These are phyloP conservation scores for Aradus depressus DNA, from an alignment of 2,888 invertebrate genomes.

Conservation along the genomic window DNA sequence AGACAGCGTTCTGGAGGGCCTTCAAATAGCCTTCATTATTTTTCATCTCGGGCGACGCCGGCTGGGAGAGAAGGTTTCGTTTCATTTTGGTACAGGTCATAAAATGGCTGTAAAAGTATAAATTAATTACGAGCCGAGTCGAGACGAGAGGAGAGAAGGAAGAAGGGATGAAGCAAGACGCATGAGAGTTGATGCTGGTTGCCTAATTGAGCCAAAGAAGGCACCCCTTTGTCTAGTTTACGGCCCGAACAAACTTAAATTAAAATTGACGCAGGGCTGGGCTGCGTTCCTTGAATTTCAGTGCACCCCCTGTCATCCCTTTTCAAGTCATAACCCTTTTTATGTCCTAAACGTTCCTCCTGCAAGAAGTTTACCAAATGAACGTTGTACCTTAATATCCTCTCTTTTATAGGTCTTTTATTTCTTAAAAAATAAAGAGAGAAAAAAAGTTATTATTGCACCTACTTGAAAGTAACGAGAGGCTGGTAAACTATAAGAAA, in stretches of 20 bases:
- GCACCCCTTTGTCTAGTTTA: constrained; percentile 9
- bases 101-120: constrained; percentile 26
- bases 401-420: too few relatives aligned
- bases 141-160: constrained; percentile 1
- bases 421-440: too few relatives aligned
- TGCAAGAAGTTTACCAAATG: too few relatives aligned
- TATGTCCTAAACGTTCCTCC: too few relatives aligned
- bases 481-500: too few relatives aligned
- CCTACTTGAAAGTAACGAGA: too few relatives aligned
- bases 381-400: too few relatives aligned
- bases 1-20: too few relatives aligned
- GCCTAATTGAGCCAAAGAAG: background rate
- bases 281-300: background rate
- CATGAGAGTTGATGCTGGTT: background rate
- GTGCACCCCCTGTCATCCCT: too few relatives aligned
- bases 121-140: constrained; percentile 23
- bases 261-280: constrained; percentile 13
- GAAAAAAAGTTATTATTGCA: too few relatives aligned
- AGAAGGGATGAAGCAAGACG: background rate
- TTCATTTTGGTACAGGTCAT: constrained; percentile 18
- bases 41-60: constrained; percentile 21
- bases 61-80: too few relatives aligned
- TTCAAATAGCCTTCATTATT: constrained; percentile 23
- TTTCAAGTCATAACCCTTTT: too few relatives aligned
- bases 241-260: background rate